Conservation (phyloP, 2,888 invertebrate species). For the Malacosoma neustria region DNA sequence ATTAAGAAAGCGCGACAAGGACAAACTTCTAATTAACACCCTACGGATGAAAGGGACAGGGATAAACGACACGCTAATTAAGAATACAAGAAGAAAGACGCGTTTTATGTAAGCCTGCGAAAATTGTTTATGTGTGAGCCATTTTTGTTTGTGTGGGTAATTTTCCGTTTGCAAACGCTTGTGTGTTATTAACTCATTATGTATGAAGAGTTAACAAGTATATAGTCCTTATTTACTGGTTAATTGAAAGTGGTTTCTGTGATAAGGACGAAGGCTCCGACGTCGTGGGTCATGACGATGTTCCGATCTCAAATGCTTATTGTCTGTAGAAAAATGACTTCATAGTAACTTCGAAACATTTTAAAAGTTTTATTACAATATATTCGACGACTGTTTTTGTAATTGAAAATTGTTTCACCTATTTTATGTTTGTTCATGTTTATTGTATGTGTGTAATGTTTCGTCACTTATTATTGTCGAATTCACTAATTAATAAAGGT, state of each 20-base stretch:
- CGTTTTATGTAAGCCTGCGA: constrained; percentile 64
- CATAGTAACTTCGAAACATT: neutral
- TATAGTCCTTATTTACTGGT: constrained; percentile 65
- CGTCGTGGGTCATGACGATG: constrained; percentile 23
- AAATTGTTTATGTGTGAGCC: constrained; percentile 41
- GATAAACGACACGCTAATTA: constrained; percentile 77
- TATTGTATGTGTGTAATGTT: too few relatives aligned
- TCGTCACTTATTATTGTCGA: too few relatives aligned
- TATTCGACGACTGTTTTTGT: too few relatives aligned
- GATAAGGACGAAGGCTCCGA: constrained; percentile 58
- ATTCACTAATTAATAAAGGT: too few relatives aligned
- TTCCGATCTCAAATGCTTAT: constrained; percentile 5
- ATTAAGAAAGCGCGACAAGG: constrained; percentile 74
- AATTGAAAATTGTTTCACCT: too few relatives aligned
- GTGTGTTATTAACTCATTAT: constrained; percentile 73
- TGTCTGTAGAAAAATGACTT: neutral
- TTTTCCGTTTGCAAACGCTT: constrained; percentile 50
- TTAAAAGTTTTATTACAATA: neutral
- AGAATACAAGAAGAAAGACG: constrained; percentile 81
- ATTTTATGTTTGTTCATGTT: too few relatives aligned
- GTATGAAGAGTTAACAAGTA: constrained; percentile 64
- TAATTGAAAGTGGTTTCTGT: constrained; percentile 68
- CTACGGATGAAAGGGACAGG: constrained; percentile 53
- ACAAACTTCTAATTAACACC: constrained; percentile 66
- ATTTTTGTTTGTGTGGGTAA: constrained; percentile 33